Conservation (phyloP, 2,113 vertebrate genomes). For the Agapornis roseicollis region DNA sequence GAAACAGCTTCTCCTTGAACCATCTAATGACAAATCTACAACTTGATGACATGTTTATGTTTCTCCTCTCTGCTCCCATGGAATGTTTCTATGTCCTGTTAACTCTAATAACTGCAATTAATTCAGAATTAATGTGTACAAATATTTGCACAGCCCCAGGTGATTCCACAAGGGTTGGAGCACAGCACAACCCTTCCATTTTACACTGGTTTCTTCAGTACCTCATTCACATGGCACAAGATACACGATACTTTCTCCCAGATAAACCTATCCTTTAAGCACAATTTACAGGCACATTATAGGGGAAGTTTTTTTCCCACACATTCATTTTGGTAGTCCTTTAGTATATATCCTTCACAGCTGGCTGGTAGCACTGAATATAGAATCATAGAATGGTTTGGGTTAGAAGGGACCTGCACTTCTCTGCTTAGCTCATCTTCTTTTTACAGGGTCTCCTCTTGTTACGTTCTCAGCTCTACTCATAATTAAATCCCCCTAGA, state of each 20-base stretch:
- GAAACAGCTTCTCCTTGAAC: constrained; percentile 20
- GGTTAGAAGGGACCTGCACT: background rate
- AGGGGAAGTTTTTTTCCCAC: background rate
- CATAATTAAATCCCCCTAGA: constrained; percentile 6
- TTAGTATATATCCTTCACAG: background rate
- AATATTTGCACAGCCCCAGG: background rate
- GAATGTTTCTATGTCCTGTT: background rate
- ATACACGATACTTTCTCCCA: background rate
- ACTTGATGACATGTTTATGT: background rate
- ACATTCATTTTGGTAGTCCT: background rate
- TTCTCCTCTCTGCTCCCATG: background rate
- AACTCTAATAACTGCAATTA: background rate
- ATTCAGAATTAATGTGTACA: background rate
- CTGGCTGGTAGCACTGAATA: background rate
- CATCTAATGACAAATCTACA: background rate
- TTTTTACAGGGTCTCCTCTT: background rate
- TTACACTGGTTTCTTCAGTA: background rate
- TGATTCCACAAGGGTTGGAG: background rate
- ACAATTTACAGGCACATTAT: background rate
- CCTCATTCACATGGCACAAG: background rate
- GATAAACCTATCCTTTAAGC: background rate
- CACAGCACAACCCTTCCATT: background rate
- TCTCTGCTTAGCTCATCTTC: background rate
- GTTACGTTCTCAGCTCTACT: background rate
- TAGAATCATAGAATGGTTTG: background rate